phyloP scores from a whole-genome alignment of 2,113 vertebrate species.

The Phyllostomus hastatus region DNA sequence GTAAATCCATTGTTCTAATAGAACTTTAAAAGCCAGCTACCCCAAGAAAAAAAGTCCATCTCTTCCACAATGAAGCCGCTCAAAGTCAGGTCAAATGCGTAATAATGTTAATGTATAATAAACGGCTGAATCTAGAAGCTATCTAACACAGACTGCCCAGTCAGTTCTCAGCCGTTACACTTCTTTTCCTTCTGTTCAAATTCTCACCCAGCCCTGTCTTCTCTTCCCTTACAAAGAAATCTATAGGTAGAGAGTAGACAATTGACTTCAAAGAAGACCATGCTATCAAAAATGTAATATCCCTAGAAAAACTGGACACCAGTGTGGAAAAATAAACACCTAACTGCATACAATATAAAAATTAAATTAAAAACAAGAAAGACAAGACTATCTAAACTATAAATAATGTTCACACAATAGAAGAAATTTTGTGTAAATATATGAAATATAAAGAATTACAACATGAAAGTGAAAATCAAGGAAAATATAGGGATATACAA shows the following conservation, averaged over 20 bases:
- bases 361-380: conserved; percentile 16
- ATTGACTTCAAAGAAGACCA: neutral
- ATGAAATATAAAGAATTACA: neutral
- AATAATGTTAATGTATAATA: conserved; percentile 39
- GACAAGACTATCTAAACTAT: neutral
- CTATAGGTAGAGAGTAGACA: neutral
- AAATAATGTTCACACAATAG: conserved; percentile 3
- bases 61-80: conserved; percentile 19
- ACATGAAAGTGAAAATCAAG: neutral
- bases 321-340: conserved; percentile 2
- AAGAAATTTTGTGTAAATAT: conserved; percentile 34
- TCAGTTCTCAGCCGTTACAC: neutral
- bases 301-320: conserved; percentile 7
- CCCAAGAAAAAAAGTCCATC: neutral
- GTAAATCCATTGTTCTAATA: conserved; percentile 5
- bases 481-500: neutral
- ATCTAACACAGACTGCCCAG: neutral
- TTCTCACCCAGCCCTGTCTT: neutral
- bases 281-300: neutral
- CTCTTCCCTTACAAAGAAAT: conserved; percentile 40
- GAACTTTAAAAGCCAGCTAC: conserved; percentile 10
- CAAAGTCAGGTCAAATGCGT: conserved; percentile 28
- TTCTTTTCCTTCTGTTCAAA: conserved; percentile 31
- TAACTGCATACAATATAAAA: neutral
- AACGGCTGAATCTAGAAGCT: neutral